Conservation (phyloP, 2,797 vertebrate species). For the Myotis findleyi region DNA sequence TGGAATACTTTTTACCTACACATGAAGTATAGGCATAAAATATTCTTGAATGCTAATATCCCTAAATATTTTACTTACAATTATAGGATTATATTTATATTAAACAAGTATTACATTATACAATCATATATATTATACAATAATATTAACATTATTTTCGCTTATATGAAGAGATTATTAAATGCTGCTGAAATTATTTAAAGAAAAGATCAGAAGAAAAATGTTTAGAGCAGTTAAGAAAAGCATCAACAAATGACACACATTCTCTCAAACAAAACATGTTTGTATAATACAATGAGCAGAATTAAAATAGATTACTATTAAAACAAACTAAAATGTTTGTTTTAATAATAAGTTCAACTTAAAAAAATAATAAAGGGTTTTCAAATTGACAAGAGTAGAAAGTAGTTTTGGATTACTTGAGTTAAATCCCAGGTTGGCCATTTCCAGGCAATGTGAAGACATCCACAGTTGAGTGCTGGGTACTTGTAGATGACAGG, state of each 20-base stretch:
- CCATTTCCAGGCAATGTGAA: neutral
- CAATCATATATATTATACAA: neutral
- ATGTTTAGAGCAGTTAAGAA: neutral
- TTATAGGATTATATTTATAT: neutral
- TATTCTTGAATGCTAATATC: conserved; percentile 21
- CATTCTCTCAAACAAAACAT: conserved; percentile 24
- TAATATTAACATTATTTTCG: neutral
- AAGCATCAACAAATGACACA: neutral
- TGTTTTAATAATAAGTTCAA: conserved; percentile 34
- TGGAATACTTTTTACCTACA: conserved; percentile 31
- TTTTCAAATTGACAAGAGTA: neutral
- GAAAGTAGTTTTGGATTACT: neutral
- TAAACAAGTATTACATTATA: neutral
- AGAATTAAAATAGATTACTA: neutral
- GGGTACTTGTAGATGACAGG: neutral
- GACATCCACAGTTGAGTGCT: neutral
- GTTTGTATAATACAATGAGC: neutral
- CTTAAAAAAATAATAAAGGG: neutral
- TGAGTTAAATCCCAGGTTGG: neutral
- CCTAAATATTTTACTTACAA: conserved; percentile 10
- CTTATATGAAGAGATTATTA: neutral
- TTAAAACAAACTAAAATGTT: neutral
- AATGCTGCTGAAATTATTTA: conserved; percentile 54
- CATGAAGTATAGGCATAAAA: neutral
- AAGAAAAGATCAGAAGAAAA: neutral